Base-by-base conservation (phyloP, 1,140 invertebrate species). In the Ceratosolen fusciceps region DNA sequence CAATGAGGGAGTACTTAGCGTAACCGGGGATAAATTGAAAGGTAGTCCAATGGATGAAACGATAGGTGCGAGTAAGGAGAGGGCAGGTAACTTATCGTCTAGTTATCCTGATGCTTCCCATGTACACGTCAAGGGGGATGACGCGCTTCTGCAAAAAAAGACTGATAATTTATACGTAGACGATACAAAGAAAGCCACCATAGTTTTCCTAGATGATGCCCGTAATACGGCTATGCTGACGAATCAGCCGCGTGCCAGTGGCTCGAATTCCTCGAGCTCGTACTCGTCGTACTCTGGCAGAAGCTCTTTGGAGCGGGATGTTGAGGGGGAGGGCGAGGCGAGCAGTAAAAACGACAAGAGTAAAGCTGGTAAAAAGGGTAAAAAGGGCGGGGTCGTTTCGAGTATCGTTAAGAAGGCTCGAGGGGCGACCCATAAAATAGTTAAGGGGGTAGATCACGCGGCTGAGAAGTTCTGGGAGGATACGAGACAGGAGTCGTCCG, bases 371-470 rank as follows among this genome's bases (percentile, higher is more conserved):
- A 0, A 85, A 85, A 21, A 87, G 84, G 77, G 82, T 0, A 86
- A 87, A 31, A 85, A 83, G 78, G 70, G 81, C 29, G 82, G 83
- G 34, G 82, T 87, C 10, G 62, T 86, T 43, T 85, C 85, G 4
- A 85, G 68, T 62, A 84, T 87, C 43, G 83, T 85, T 0, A 86
- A 85, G 37, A 83, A 84, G 68, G 84, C 89, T 8, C 87, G 86
- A 82, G 86, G 83, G 78, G 87, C 88, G 31, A 86, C 88, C 10
- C 91, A 91, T 79, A 91, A 90, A 86, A 88, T 91, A 74, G 85
- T 85, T 14, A 86, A 90, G 78, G 86, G 87, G 73, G 85, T 89
- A 16, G 81, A 85, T 67, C 84, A 86, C n/a, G 85, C 86, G 21
- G 83, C 84, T 4, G 85, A 84, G 14, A 87, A 87, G 75, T 88